Conservation (phyloP, 2,113 vertebrate genomes). For the Peromyscus californicus region DNA sequence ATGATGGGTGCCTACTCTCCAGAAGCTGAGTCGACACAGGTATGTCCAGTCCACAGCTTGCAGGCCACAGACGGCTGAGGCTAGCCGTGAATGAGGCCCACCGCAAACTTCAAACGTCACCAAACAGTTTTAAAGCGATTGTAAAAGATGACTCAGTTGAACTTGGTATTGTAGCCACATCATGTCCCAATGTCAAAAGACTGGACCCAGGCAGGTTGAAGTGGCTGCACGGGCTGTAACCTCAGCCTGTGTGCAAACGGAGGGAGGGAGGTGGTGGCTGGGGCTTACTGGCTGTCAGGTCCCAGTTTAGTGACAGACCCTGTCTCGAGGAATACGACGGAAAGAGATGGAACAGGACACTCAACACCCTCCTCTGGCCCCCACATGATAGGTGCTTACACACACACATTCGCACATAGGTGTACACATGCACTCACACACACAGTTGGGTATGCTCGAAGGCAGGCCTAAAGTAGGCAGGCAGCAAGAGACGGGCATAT, state of each 20-base stretch:
- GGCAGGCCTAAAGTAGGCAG: background rate
- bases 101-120: background rate
- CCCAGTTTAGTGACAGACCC: background rate
- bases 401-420: background rate
- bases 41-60: background rate
- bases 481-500: background rate
- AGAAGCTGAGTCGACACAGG: background rate
- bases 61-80: fast-evolving
- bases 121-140: background rate
- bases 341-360: background rate
- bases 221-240: background rate
- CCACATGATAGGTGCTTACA: background rate
- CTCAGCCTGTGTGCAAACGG: no score
- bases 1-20: background rate
- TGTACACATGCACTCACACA: background rate
- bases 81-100: no score
- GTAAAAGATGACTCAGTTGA: background rate
- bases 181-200: background rate
- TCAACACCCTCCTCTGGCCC: background rate
- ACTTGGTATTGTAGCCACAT: no score
- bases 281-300: background rate
- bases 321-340: no score
- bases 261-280: background rate
- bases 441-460: background rate
- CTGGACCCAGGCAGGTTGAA: background rate